Evolutionary conservation across 1,140 invertebrate species (phyloP).

Genomic region (Aradophagus sp.): DNA sequence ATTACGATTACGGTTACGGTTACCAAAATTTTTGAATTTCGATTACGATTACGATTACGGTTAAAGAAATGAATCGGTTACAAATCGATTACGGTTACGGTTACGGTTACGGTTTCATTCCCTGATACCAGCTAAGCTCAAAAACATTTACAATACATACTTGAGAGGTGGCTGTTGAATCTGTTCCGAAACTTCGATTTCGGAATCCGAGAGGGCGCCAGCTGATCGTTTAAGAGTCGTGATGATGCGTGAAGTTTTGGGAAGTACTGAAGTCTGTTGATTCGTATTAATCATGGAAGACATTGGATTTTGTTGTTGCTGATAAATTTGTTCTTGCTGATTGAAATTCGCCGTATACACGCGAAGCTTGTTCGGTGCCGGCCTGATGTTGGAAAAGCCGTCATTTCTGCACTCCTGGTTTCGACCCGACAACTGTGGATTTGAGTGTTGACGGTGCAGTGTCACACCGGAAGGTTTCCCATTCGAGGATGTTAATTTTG

Average conservation of each 20-base stretch:
- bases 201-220: constrained; percentile 55
- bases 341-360: constrained; percentile 36
- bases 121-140: too few species aligned
- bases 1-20: too few species aligned
- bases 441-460: too few species aligned
- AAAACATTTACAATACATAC: constrained; percentile 21
- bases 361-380: constrained; percentile 29
- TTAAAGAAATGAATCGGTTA: too few species aligned
- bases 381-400: constrained; percentile 27
- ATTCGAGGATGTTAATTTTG: too few species aligned
- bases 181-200: constrained; percentile 36
- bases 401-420: constrained; percentile 30
- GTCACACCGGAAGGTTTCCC: too few species aligned
- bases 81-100: too few species aligned
- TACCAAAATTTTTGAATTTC: too few species aligned
- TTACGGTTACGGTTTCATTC: too few species aligned
- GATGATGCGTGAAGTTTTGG: constrained; percentile 69
- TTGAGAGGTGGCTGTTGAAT: constrained; percentile 27
- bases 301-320: constrained; percentile 64
- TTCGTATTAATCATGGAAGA: constrained; percentile 63
- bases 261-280: constrained; percentile 61
- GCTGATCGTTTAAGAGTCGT: constrained; percentile 64
- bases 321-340: constrained; percentile 53
- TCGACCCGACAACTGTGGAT: constrained; percentile 62
- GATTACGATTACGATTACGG: too few species aligned